Base-by-base conservation (phyloP, 2,888 invertebrate species). In the Sarcophaga subvicina region DNA sequence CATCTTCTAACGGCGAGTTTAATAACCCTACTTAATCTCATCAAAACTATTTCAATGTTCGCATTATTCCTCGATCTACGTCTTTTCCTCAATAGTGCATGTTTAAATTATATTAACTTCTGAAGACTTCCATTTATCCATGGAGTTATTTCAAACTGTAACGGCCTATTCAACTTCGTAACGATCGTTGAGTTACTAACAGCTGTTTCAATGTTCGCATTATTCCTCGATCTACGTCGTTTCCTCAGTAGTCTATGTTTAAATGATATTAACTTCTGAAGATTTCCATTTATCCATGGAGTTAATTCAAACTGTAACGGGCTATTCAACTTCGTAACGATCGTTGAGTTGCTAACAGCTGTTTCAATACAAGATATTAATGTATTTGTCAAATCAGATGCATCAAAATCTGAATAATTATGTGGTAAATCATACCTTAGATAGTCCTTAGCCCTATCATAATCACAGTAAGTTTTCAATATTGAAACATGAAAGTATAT, bases 361-460 rank as follows among this genome's bases (percentile, higher is more conserved):
- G 45, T 8, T 22, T 69, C 20, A n/a, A 69, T 49, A n/a, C 11
- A n/a, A 49, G 49, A 49, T 12, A 69, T 47, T 14, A 69, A 47
- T 6, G n/a, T 45, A 47, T 69, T 47, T 45, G 69, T 69, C 69
- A 69, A 47, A 45, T 10, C 67, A 8, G 45, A 45, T 11, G 25
- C 17, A 67, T 67, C n/a, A 27, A 45, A 67, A n/a, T 47, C n/a
- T 14, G 49, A 69, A 69, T 20, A 69, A 49, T 69, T 69, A 20
- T 3, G 8, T 20, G 69, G 69, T 27, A 69, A 69, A 12, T 10
- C 22, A 54, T 25, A 27, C 54, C 20, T 6, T 22, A 70, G 25
- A 17, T 54, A 47, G 5, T 70, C 17, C 27, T 27, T 54, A 47
- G 49, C 47, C 69, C 49, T 49, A 10, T 69, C 49, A 22, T 49